Percentiles rank a stretch among this genome's conserved stretches.
phyloP scores from a whole-genome alignment of 1,140 invertebrate genomes.

The Dendroctonus ponderosae region DNA sequence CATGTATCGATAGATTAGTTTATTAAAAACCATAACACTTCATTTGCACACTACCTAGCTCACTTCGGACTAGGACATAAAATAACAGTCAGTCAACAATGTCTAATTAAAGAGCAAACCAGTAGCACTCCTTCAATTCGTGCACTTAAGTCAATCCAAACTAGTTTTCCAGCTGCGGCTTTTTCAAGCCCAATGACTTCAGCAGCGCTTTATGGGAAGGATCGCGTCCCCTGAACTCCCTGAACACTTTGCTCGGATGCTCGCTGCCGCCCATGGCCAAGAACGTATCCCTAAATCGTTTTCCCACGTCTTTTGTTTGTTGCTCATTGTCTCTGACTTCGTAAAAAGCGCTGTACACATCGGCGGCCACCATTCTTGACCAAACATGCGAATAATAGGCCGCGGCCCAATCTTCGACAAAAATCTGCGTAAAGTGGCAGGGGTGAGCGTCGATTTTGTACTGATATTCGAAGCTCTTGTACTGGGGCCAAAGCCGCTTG shows the following conservation, averaged over 20 bases:
- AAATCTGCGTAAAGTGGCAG: slow-evolving; percentile 74
- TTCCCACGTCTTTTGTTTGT: slow-evolving; percentile 58
- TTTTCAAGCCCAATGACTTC: slow-evolving; percentile 60
- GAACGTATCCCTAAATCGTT: slow-evolving; percentile 81
- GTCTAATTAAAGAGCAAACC: no score
- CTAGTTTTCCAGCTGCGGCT: not conserved
- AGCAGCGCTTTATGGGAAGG: slow-evolving; percentile 82
- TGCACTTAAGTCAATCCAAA: no score
- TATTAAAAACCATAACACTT: no score
- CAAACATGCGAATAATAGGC: slow-evolving; percentile 77
- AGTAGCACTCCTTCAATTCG: no score
- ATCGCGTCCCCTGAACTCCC: slow-evolving; percentile 87
- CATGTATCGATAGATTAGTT: no score
- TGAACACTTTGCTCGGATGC: slow-evolving; percentile 79
- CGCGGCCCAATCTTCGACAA: slow-evolving; percentile 69
- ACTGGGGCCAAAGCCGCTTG: slow-evolving; percentile 72
- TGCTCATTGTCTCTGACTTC: slow-evolving; percentile 61
- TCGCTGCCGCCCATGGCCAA: slow-evolving; percentile 78
- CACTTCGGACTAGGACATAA: no score
- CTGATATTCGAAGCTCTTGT: slow-evolving; percentile 69
- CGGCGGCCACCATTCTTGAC: slow-evolving; percentile 86
- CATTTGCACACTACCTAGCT: no score
- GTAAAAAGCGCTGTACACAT: slow-evolving; percentile 81
- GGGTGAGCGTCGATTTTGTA: slow-evolving; percentile 72
- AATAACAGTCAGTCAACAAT: no score